Evolutionary conservation across 2,888 invertebrate species (phyloP).

Genomic region (Leucozona laternaria): DNA sequence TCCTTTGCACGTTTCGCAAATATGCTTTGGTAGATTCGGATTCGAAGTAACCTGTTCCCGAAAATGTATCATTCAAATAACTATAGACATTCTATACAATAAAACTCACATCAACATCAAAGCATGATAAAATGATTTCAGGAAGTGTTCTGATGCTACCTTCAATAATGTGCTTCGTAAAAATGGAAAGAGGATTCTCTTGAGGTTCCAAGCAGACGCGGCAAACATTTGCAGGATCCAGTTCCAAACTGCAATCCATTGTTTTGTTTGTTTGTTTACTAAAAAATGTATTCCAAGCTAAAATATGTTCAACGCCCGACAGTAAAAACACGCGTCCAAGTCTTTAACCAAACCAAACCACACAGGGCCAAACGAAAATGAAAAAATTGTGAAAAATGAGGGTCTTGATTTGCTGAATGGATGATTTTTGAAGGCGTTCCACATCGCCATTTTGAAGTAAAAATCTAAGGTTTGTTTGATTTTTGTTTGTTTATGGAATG

Average conservation of each 20-base stretch:
- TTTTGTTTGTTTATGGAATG: background rate
- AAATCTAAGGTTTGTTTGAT: conserved; percentile 32
- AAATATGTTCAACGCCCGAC: conserved; percentile 66
- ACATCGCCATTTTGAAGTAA: conserved; percentile 40
- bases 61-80: background rate
- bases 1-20: conserved; percentile 58
- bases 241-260: conserved; percentile 71
- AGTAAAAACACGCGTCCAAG: conserved; percentile 69
- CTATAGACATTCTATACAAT: background rate
- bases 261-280: conserved; percentile 63
- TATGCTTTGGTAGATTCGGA: conserved; percentile 58
- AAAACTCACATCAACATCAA: conserved; percentile 55
- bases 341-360: conserved; percentile 22
- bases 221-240: conserved; percentile 67
- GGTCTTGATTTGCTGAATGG: conserved; percentile 61
- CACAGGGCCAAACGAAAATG: conserved; percentile 45
- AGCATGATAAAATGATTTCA: conserved; percentile 66
- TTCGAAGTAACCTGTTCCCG: conserved; percentile 45
- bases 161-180: conserved; percentile 68
- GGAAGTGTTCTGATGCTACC: conserved; percentile 62
- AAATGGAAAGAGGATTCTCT: conserved; percentile 53
- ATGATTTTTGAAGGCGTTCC: conserved; percentile 56
- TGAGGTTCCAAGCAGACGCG: conserved; percentile 62
- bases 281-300: conserved; percentile 39
- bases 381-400: conserved; percentile 18